A percentile compares a stretch with the other conserved stretches of the same genome.
phyloP scores from a whole-genome alignment of 2,113 vertebrate species.

The Podarcis raffonei region DNA sequence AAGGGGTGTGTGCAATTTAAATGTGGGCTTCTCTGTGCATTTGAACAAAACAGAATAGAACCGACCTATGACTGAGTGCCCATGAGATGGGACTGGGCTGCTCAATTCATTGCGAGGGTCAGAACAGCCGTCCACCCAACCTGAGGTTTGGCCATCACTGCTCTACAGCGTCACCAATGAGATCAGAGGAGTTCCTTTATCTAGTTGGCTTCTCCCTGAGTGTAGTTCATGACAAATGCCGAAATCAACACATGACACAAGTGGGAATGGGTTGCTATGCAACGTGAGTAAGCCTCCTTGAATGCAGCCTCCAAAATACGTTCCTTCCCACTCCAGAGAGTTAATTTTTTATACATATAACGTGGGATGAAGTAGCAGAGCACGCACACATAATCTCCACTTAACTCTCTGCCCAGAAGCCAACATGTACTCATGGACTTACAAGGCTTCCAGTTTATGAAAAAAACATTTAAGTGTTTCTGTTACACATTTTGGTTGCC shows the following conservation, averaged over 20 bases:
- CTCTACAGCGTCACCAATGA: background rate
- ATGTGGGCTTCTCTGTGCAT: too few species aligned
- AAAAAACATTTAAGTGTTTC: constrained; percentile 76
- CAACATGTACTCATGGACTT: constrained; percentile 50
- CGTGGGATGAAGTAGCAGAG: constrained; percentile 34
- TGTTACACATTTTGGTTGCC: constrained; percentile 81
- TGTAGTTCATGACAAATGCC: background rate
- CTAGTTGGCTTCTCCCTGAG: background rate
- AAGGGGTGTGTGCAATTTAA: too few species aligned
- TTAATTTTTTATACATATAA: constrained; percentile 16
- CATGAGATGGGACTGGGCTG: too few species aligned
- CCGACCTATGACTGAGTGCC: too few species aligned
- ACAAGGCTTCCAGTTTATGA: constrained; percentile 72
- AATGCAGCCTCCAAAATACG: constrained; percentile 5
- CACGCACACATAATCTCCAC: constrained; percentile 36
- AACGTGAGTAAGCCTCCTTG: background rate
- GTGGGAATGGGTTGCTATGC: background rate
- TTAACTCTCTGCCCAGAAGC: constrained; percentile 50
- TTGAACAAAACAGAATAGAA: too few species aligned
- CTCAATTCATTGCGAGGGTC: too few species aligned
- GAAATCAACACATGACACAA: constrained; percentile 4
- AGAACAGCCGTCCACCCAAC: too few species aligned
- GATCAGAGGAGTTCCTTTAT: background rate
- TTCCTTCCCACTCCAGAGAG: constrained; percentile 27
- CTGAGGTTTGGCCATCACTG: too few species aligned